Conservation (phyloP, 2,113 vertebrate genomes). For the Scortum barcoo region DNA sequence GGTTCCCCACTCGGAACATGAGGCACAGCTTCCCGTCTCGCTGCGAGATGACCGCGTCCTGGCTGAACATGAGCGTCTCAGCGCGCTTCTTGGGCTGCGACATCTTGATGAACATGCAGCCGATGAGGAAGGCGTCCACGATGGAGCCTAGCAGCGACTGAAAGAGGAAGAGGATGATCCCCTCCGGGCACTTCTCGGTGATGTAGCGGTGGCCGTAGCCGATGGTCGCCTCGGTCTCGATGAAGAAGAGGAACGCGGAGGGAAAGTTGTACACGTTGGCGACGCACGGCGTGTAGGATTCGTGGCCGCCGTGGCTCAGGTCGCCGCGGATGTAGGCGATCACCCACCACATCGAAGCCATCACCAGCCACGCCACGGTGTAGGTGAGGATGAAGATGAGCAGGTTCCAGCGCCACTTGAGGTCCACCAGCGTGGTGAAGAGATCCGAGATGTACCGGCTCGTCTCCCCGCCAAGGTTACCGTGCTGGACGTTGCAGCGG, state of each 20-base stretch:
- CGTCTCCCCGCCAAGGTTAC: slow-evolving; percentile 90
- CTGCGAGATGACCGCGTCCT: slow-evolving; percentile 88
- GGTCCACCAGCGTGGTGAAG: slow-evolving; percentile 92
- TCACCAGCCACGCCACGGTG: slow-evolving; percentile 91
- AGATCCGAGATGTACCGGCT: slow-evolving; percentile 91
- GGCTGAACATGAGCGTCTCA: slow-evolving; percentile 93
- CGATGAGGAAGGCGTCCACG: slow-evolving; percentile 92
- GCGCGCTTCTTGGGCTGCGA: slow-evolving; percentile 94
- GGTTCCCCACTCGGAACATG: slow-evolving; percentile 93
- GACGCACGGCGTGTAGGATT: slow-evolving; percentile 88
- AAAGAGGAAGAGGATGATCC: slow-evolving; percentile 92
- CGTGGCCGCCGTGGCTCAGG: slow-evolving; percentile 83
- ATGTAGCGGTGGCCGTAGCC: slow-evolving; percentile 92
- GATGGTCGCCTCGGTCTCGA: slow-evolving; percentile 92
- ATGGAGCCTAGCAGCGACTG: slow-evolving; percentile 92
- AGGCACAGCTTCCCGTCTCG: slow-evolving; percentile 91
- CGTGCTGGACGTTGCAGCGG: slow-evolving; percentile 91
- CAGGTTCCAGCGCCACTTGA: slow-evolving; percentile 94
- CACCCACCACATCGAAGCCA: slow-evolving; percentile 94
- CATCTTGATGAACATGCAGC: slow-evolving; percentile 96
- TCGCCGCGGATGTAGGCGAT: slow-evolving; percentile 91
- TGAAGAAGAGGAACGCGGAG: slow-evolving; percentile 92
- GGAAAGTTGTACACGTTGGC: slow-evolving; percentile 94
- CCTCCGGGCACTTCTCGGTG: slow-evolving; percentile 91
- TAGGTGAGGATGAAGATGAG: slow-evolving; percentile 92